Evolutionary conservation across 30 jellyfish, hydroid and myxozoan genomes (phyloP).

Genomic region (Nemopilema nomurai): DNA sequence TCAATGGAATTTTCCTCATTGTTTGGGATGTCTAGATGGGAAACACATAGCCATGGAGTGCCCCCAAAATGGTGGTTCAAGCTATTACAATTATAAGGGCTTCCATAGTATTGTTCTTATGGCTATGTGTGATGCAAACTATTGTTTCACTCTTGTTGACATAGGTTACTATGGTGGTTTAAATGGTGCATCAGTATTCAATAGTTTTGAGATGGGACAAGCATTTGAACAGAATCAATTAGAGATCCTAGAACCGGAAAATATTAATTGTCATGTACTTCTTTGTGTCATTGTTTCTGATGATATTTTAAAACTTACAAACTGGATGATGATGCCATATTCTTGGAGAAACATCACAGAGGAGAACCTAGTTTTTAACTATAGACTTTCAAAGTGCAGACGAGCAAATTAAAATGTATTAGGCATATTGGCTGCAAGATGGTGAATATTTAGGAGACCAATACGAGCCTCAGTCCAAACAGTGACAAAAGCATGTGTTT

Average conservation of each 20-base stretch:
- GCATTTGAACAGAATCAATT: constrained; percentile 17
- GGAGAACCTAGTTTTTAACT: constrained; percentile 33
- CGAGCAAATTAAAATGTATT: constrained; percentile 64
- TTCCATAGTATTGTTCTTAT: constrained; percentile 42
- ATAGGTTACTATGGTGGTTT: constrained; percentile 52
- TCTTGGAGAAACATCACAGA: constrained; percentile 35
- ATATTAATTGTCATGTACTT: background rate
- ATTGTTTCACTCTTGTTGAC: constrained; percentile 49
- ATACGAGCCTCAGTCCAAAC: constrained; percentile 73
- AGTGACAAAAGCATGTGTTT: constrained; percentile 48
- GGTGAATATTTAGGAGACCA: constrained; percentile 74
- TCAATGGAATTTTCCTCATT: constrained; percentile 69
- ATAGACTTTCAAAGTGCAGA: constrained; percentile 54
- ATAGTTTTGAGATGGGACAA: constrained; percentile 7
- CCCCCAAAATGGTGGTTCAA: constrained; percentile 57
- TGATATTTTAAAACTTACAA: constrained; percentile 45
- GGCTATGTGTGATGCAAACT: constrained; percentile 51
- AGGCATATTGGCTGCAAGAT: constrained; percentile 58
- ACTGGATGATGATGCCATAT: constrained; percentile 69
- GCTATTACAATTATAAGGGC: constrained; percentile 43
- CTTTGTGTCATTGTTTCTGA: constrained; percentile 65
- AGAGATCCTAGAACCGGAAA: constrained; percentile 28
- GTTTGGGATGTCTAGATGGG: constrained; percentile 77
- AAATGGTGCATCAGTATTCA: constrained; percentile 48
- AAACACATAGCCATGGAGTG: constrained; percentile 67